Conservation (phyloP, 2,113 vertebrate species). For the Ptyas mucosa region DNA sequence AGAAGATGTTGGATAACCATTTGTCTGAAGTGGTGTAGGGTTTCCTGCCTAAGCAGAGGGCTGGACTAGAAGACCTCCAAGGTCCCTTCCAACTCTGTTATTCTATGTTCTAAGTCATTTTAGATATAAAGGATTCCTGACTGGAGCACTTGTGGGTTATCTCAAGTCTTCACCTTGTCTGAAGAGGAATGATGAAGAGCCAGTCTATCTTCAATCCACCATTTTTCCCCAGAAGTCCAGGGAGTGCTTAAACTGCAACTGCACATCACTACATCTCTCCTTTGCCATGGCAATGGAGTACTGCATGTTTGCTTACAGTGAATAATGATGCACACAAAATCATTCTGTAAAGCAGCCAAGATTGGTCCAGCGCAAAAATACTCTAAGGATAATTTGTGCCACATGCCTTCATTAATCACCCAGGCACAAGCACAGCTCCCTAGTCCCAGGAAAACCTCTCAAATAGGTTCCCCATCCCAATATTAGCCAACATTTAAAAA, state of each 20-base stretch:
- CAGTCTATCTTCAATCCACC: background rate
- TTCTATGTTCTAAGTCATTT: no score
- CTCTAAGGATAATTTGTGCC: conserved; percentile 5
- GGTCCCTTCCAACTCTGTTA: no score
- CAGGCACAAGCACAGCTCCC: background rate
- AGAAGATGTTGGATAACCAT: no score
- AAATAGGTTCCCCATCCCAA: background rate
- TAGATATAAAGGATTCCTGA: background rate
- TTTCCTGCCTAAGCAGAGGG: no score
- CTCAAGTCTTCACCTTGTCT: background rate
- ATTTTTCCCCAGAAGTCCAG: background rate
- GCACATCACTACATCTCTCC: background rate
- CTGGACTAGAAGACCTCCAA: no score
- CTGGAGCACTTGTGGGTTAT: background rate
- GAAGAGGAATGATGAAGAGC: background rate
- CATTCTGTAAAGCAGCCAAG: background rate
- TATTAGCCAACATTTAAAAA: background rate
- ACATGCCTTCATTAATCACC: conserved; percentile 24
- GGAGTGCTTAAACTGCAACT: background rate
- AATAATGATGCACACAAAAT: background rate
- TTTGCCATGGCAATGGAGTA: background rate
- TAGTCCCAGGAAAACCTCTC: background rate
- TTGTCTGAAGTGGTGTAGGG: no score
- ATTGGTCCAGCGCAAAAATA: background rate
- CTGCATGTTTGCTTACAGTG: background rate